These are phyloP conservation scores for Pachypanchax playfairii DNA, from an alignment of 2,113 vertebrate genomes.

Conservation along the genomic window DNA sequence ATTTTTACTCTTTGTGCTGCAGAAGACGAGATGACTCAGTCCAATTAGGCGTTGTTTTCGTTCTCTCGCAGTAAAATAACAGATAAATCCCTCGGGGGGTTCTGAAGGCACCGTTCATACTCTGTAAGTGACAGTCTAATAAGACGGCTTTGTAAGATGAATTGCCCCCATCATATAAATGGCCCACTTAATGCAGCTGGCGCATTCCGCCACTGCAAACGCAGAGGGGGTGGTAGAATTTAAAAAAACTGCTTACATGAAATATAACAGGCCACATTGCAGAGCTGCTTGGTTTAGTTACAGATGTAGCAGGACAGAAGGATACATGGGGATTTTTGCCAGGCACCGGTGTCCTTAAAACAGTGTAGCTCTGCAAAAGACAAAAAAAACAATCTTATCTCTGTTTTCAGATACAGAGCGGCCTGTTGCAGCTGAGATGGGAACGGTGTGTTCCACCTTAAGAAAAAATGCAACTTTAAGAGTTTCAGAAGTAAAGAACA, in stretches of 20 bases:
- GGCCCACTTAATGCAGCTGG: slow-evolving; percentile 76
- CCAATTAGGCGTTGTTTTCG: slow-evolving; percentile 76
- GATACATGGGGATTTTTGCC: slow-evolving; percentile 48
- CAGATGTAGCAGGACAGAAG: slow-evolving; percentile 48
- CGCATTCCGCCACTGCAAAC: slow-evolving; percentile 63
- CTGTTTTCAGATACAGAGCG: slow-evolving; percentile 32
- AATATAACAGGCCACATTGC: slow-evolving; percentile 54
- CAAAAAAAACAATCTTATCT: slow-evolving; percentile 9
- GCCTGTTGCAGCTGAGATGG: slow-evolving; percentile 29
- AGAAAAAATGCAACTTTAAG: slow-evolving; percentile 44
- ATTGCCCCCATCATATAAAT: slow-evolving; percentile 76
- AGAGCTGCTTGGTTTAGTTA: slow-evolving; percentile 59
- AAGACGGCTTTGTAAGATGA: slow-evolving; percentile 79
- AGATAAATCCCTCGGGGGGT: slow-evolving; percentile 70
- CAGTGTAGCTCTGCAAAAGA: too few species aligned
- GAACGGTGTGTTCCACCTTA: slow-evolving; percentile 44
- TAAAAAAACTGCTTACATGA: slow-evolving; percentile 56
- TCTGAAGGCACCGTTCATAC: slow-evolving; percentile 76
- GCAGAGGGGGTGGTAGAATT: slow-evolving; percentile 14
- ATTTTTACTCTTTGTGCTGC: slow-evolving; percentile 52
- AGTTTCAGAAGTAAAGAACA: slow-evolving; percentile 45
- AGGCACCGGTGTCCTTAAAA: slow-evolving; percentile 43
- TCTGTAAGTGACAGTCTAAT: slow-evolving; percentile 79
- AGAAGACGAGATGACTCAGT: slow-evolving; percentile 73
- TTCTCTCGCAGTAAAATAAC: slow-evolving; percentile 69